These are phyloP conservation scores for Drosophila kikkawai DNA, from an alignment of 1,140 invertebrate species.

Conservation along the genomic window DNA sequence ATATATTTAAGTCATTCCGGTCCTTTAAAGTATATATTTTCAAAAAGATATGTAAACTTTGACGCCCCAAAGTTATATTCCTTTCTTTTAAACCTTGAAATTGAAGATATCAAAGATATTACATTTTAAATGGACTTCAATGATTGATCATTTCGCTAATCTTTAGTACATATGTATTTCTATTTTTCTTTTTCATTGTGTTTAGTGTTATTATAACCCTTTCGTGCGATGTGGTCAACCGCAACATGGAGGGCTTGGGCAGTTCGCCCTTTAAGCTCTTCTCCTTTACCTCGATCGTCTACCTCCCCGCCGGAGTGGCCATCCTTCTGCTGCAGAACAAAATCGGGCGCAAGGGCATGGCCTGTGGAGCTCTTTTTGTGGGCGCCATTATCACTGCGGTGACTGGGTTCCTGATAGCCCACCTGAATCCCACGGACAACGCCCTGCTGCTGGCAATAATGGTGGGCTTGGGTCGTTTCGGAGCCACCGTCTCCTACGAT, in stretches of 20 bases:
- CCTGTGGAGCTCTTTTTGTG: conserved; percentile 86
- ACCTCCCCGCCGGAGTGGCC: conserved; percentile 86
- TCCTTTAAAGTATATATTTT: no score
- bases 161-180: no score
- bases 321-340: conserved; percentile 86
- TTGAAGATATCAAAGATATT: no score
- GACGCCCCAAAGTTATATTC: no score
- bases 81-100: no score
- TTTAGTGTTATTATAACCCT: conserved; percentile 87
- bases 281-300: conserved; percentile 86
- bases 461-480: conserved; percentile 87
- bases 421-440: conserved; percentile 56
- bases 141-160: no score
- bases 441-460: conserved; percentile 65
- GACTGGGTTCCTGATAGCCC: conserved; percentile 64
- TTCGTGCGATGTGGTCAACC: conserved; percentile 87
- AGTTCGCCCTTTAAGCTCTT: conserved; percentile 87
- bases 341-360: conserved; percentile 87
- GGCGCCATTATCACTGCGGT: conserved; percentile 85
- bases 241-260: conserved; percentile 87
- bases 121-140: no score
- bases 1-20: no score
- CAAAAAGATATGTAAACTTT: no score
- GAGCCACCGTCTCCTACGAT: conserved; percentile 88
- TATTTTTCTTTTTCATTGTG: no score